Conservation (phyloP, 1,140 invertebrate genomes). For the Leptinotarsa defecta region DNA sequence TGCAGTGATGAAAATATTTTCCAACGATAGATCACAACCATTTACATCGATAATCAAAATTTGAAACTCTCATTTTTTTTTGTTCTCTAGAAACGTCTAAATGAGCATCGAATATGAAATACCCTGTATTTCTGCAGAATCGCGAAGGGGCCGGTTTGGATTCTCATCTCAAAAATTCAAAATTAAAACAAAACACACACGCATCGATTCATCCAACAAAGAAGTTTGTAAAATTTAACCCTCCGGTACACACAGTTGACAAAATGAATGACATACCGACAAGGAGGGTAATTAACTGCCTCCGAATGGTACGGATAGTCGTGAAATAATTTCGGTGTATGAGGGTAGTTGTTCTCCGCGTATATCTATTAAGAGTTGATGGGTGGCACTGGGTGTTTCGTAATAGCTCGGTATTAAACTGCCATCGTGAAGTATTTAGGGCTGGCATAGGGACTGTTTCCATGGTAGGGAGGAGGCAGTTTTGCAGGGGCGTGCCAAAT, state of each 20-base stretch:
- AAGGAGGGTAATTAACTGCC: conserved; percentile 32
- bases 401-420: conserved; percentile 30
- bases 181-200: too few species aligned
- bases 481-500: neutral
- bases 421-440: conserved; percentile 31
- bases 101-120: too few species aligned
- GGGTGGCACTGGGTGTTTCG: conserved; percentile 21
- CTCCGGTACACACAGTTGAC: neutral
- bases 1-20: too few species aligned
- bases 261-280: conserved; percentile 27
- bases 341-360: conserved; percentile 23
- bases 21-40: too few species aligned
- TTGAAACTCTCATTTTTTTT: too few species aligned
- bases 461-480: neutral
- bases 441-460: conserved; percentile 1
- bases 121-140: too few species aligned
- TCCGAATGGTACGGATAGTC: conserved; percentile 19
- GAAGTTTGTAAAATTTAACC: neutral
- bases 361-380: conserved; percentile 31
- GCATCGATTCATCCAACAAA: neutral
- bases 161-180: too few species aligned
- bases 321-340: conserved; percentile 21
- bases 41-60: too few species aligned
- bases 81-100: too few species aligned
- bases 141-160: too few species aligned